Conservation (phyloP, 2,113 vertebrate species). For the Sigmodon hispidus region DNA sequence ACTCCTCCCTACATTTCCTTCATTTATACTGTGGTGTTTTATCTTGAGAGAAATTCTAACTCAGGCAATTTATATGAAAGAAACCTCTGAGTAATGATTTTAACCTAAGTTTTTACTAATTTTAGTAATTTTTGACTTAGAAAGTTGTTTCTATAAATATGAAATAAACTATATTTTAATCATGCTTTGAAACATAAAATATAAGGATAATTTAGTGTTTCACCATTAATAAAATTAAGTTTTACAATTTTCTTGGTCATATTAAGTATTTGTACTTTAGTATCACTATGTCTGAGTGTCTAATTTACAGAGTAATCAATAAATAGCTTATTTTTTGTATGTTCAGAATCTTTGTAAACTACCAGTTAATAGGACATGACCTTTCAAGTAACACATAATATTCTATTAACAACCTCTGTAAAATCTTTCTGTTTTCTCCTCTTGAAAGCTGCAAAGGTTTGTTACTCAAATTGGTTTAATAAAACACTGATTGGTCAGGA, state of each 20-base stretch:
- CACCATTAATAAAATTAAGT: background rate
- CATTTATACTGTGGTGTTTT: background rate
- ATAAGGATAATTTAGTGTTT: constrained; percentile 1
- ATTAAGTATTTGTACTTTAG: background rate
- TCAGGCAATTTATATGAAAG: background rate
- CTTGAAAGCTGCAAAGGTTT: no score
- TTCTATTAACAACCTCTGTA: no score
- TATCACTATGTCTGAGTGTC: background rate
- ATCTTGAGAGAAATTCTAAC: background rate
- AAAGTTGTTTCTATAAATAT: background rate
- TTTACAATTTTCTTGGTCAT: background rate
- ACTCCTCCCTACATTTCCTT: background rate
- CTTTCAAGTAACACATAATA: no score
- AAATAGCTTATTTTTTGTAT: background rate
- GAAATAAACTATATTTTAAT: background rate
- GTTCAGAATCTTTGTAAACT: background rate
- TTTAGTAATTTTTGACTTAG: background rate
- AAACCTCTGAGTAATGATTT: background rate
- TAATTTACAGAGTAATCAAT: background rate
- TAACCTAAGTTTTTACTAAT: background rate
- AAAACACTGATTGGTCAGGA: no score
- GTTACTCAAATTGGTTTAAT: no score
- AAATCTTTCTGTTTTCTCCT: no score
- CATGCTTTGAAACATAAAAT: background rate
- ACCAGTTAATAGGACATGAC: no score